Percentiles rank a stretch among this genome's conserved stretches.
These are phyloP conservation scores for Galerucella calmariensis DNA, from an alignment of 2,888 invertebrate species.

Conservation along the genomic window DNA sequence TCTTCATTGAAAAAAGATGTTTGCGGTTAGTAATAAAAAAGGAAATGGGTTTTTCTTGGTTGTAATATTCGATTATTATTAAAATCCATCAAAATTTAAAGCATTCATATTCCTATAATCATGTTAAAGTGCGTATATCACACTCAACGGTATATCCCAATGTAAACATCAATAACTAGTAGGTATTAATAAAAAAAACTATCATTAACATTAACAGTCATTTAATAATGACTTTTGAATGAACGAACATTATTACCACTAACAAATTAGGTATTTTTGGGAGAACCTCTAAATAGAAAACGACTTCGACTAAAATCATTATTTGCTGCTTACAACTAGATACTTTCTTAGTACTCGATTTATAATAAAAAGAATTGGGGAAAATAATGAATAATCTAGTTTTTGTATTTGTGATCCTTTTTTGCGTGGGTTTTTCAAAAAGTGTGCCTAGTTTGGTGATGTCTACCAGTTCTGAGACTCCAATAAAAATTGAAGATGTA, in stretches of 20 bases:
- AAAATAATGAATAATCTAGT: neutral
- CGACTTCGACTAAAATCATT: neutral
- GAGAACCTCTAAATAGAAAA: conserved; percentile 4
- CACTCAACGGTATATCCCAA: no score
- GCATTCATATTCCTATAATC: no score
- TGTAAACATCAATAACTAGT: no score
- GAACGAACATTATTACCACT: neutral
- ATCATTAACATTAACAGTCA: neutral
- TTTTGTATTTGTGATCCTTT: neutral
- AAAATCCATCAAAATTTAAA: no score
- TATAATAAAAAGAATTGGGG: neutral
- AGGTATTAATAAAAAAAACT: neutral
- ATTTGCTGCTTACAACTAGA: neutral
- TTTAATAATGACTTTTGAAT: conserved; percentile 8
- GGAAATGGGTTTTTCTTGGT: no score
- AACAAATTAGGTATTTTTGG: conserved; percentile 3
- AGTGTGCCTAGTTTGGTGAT: conserved; percentile 5
- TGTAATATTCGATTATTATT: no score
- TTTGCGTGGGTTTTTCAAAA: neutral
- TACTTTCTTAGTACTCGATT: neutral
- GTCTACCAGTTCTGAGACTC: neutral
- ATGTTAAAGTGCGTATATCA: no score
- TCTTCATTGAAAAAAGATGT: no score
- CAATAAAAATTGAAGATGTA: neutral
- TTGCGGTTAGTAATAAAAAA: no score